phyloP scores from a whole-genome alignment of 2,113 vertebrate species.

The Rana temporaria region DNA sequence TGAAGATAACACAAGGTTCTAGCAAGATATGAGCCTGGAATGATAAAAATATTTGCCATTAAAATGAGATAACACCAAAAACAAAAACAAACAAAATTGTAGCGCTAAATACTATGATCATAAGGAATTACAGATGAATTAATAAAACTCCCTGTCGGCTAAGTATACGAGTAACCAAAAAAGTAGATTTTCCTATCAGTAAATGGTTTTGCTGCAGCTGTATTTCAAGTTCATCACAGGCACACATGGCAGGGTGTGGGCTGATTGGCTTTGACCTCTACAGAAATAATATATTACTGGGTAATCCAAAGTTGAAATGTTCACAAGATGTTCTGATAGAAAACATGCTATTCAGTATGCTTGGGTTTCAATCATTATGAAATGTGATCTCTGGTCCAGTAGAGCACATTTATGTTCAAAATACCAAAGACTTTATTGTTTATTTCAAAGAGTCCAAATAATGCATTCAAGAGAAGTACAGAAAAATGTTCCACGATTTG shows the following conservation, averaged over 20 bases:
- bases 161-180: not conserved
- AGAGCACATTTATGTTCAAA: not conserved
- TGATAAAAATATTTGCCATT: not conserved
- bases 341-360: conserved; percentile 12
- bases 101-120: no score
- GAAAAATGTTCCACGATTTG: no score
- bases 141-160: no score
- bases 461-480: no score
- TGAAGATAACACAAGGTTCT: not conserved
- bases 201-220: conserved; percentile 3
- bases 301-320: conserved; percentile 23
- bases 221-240: not conserved
- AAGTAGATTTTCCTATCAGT: not conserved
- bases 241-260: conserved; percentile 47
- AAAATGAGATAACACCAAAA: not conserved
- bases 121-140: no score
- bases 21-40: not conserved
- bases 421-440: not conserved
- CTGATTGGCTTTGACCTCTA: conserved; percentile 20
- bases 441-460: not conserved
- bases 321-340: conserved; percentile 37
- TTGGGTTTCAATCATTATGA: not conserved
- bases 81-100: not conserved
- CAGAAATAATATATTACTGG: conserved; percentile 27
- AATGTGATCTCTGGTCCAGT: no score